A percentile compares a stretch with the other conserved stretches of the same genome.
Conservation (phyloP, 2,113 vertebrate species). For the Hyperoodon ampullatus region DNA sequence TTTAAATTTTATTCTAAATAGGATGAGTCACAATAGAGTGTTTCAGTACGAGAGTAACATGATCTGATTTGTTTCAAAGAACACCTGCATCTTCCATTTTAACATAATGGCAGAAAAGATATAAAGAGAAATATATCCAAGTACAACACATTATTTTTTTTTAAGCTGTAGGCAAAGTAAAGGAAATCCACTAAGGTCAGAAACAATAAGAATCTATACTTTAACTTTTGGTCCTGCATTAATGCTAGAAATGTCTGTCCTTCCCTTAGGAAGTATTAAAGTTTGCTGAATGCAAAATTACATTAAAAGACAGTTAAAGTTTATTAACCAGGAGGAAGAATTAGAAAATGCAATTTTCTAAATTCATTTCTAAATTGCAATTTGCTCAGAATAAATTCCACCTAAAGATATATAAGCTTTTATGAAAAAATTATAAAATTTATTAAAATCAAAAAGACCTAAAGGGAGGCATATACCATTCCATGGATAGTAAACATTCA, state of each 20-base stretch:
- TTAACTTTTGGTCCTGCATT: not conserved
- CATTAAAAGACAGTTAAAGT: not conserved
- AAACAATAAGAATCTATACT: not conserved
- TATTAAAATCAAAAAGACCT: not conserved
- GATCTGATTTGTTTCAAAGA: not conserved
- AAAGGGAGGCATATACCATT: not conserved
- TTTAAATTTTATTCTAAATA: not conserved
- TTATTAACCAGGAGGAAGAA: not conserved
- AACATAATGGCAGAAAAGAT: not conserved
- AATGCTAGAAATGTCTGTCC: not conserved
- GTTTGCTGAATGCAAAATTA: not conserved
- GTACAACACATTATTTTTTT: not conserved
- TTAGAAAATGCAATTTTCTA: not conserved
- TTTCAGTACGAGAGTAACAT: not conserved
- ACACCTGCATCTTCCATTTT: not conserved
- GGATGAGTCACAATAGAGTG: not conserved
- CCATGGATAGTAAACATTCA: not conserved
- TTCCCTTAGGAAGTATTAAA: not conserved
- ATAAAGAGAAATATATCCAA: not conserved
- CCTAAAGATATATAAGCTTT: not conserved
- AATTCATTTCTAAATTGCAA: not conserved
- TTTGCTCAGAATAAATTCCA: not conserved
- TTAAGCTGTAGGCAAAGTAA: not conserved
- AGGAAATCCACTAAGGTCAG: not conserved
- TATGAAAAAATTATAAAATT: not conserved